These are phyloP conservation scores for Eulemur rubriventer DNA, from an alignment of 2,797 vertebrate genomes.

Conservation along the genomic window DNA sequence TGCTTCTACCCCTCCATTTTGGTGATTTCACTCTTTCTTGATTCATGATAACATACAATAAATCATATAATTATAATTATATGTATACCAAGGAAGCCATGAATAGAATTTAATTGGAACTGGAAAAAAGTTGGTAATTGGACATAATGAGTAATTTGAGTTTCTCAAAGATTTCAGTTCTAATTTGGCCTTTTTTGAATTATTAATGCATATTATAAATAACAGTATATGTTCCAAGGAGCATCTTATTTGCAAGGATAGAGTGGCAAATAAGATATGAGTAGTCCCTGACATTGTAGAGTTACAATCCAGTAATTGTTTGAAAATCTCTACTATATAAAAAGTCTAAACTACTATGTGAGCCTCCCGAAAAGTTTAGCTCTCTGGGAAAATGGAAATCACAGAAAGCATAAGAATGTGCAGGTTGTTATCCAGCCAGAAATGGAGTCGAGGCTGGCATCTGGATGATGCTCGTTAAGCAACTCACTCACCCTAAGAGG, in stretches of 20 bases:
- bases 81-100: background rate
- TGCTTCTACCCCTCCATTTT: background rate
- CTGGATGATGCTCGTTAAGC: background rate
- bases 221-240: background rate
- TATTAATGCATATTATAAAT: background rate
- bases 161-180: background rate
- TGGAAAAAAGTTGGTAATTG: background rate
- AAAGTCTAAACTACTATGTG: background rate
- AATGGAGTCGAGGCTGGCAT: fast-evolving
- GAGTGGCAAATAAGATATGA: background rate
- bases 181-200: background rate
- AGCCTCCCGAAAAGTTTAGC: background rate
- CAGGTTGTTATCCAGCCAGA: background rate
- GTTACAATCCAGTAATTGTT: background rate
- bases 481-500: background rate
- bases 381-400: background rate
- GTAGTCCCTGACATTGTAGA: background rate
- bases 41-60: background rate
- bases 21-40: background rate
- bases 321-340: background rate
- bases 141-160: background rate
- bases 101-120: background rate
- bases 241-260: background rate
- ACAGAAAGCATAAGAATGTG: fast-evolving
- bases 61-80: background rate